These are phyloP conservation scores for Tragelaphus imberbis DNA, from an alignment of 2,113 vertebrate species.

Conservation along the genomic window DNA sequence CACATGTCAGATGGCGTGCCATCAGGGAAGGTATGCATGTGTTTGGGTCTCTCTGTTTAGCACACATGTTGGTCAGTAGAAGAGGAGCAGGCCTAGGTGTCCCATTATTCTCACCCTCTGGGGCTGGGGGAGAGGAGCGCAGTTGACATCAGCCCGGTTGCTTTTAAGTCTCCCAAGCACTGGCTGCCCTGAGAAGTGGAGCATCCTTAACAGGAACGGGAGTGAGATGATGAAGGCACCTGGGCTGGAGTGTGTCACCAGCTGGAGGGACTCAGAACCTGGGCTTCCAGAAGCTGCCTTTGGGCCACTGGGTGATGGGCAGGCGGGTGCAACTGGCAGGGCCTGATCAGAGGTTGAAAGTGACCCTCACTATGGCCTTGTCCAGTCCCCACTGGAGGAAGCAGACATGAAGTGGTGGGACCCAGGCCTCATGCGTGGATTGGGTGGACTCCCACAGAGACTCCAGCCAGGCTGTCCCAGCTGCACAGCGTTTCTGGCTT, in stretches of 20 bases:
- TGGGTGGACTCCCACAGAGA: neutral
- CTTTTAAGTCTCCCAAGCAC: neutral
- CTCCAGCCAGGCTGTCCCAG: neutral
- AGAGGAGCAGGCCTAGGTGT: neutral
- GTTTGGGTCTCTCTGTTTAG: neutral
- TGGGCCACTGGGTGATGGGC: neutral
- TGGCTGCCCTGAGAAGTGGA: neutral
- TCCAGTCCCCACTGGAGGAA: neutral
- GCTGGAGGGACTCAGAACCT: neutral
- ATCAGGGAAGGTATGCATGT: neutral
- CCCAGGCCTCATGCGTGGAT: rapidly evolving
- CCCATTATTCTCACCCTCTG: neutral
- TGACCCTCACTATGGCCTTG: neutral
- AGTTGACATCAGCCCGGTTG: neutral
- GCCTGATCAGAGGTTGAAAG: neutral
- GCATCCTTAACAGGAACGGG: rapidly evolving
- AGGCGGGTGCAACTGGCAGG: neutral
- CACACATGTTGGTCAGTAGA: neutral
- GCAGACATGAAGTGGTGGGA: neutral
- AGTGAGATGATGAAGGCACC: neutral
- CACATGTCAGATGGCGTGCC: rapidly evolving
- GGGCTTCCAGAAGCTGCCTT: neutral
- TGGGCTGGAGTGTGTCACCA: neutral
- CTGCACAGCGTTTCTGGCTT: rapidly evolving
- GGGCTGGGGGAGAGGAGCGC: neutral